Conservation (phyloP, 2,888 invertebrate species). For the Ormyrus thymus region DNA sequence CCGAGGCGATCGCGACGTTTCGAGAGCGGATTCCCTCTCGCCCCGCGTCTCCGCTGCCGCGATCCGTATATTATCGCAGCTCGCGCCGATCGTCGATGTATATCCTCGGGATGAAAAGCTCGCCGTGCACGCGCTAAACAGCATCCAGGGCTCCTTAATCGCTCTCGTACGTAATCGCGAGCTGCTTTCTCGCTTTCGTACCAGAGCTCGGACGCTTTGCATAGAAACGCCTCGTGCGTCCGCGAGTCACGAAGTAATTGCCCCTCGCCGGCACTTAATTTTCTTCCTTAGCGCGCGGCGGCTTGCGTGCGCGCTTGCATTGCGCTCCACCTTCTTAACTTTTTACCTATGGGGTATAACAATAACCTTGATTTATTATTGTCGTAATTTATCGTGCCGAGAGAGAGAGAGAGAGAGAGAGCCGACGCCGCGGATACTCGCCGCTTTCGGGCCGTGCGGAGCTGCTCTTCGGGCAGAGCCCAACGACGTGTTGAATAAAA, state of each 20-base stretch:
- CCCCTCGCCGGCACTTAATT: conserved; percentile 37
- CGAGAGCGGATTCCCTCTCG: background rate
- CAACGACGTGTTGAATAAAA: conserved; percentile 22
- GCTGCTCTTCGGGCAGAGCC: background rate
- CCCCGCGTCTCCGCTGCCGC: no score
- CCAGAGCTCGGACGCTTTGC: conserved; percentile 9
- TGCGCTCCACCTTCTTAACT: conserved; percentile 3
- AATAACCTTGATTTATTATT: conserved; percentile 54
- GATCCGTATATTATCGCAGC: background rate
- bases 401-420: background rate
- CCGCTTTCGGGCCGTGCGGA: background rate
- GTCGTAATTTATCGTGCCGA: conserved; percentile 50
- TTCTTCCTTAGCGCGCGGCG: conserved; percentile 25
- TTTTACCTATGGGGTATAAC: conserved; percentile 27
- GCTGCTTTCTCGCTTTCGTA: conserved; percentile 2
- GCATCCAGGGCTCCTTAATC: background rate
- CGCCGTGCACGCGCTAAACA: background rate
- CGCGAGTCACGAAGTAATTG: conserved; percentile 51
- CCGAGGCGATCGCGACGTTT: background rate
- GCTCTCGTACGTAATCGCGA: background rate
- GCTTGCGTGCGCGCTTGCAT: background rate
- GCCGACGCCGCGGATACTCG: background rate
- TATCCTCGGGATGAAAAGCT: background rate
- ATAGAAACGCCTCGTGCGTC: conserved; percentile 16
- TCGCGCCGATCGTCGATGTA: no score